Base-by-base conservation (phyloP, 1,140 invertebrate species). In the Euschistus heros region DNA sequence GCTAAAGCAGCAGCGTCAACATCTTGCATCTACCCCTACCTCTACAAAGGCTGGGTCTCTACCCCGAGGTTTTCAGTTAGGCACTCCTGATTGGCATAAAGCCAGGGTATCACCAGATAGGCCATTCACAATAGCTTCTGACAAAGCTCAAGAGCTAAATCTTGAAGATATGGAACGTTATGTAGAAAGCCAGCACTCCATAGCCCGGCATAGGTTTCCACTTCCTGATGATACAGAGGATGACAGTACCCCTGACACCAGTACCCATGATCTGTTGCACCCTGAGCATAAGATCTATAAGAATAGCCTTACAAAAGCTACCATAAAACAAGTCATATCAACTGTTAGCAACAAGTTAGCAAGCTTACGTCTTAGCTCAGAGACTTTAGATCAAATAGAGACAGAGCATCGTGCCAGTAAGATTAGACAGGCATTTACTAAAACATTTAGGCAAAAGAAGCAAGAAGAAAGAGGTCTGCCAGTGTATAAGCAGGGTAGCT, bases 281-380 rank as follows among this genome's bases (percentile, higher is more conserved):
- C 86, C 87, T 0, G 86, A 88, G 71, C 85, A 88, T 70, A 87
- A 86, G 74, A 87, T 89, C 68, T 89, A 89, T 69, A 65, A 68
- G 18, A 61, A 64, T 22, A 66, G 72, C 46, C 68, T 76, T 5
- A 75, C 76, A 27, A 77, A 74, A 70, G 74, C 75, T 37, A 74
- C 77, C 1, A 69, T 80, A 14, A 75, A 74, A 67, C 73, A 74
- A 54, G 74, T 80, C 17, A 72, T 80, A 44, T 70, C 73, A 2
- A 76, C 71, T 62, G 76, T 79, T 24, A 74, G 76, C 30, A 72
- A 71, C 54, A 73, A 74, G 64, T 69, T 76, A 44, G 69, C 74
- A 30, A 68, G 67, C 24, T 50, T 71, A n/a, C 54, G 69, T 67
- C 68, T 75, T 76, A 82, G 72, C 75, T 69, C 68, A 15, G 78